A percentile compares a stretch with the other conserved stretches of the same genome.
Conservation (phyloP, 2,797 vertebrate species). For the Gallinago solitaria region DNA sequence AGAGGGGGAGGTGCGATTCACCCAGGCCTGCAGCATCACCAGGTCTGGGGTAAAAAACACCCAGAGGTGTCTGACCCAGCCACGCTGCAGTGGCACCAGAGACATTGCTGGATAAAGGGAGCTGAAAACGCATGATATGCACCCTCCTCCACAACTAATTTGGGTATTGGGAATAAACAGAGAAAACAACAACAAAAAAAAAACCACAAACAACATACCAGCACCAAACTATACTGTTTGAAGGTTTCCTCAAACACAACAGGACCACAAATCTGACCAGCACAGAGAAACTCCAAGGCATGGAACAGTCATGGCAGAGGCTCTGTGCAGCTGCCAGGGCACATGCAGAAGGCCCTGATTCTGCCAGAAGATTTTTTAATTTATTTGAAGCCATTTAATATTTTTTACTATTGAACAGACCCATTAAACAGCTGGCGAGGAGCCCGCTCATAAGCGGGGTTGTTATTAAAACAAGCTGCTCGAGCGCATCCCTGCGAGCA, state of each 20-base stretch:
- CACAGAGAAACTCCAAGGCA: background rate
- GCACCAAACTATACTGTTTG: background rate
- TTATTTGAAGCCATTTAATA: conserved; percentile 39
- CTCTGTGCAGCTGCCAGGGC: background rate
- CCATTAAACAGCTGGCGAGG: background rate
- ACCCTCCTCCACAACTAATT: background rate
- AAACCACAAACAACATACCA: too few relatives aligned
- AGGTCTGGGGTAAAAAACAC: accelerated
- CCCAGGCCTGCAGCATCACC: background rate
- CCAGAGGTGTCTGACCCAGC: background rate
- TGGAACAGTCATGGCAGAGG: background rate
- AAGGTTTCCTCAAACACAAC: background rate
- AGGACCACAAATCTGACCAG: background rate
- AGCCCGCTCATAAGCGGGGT: background rate
- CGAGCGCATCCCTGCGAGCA: background rate
- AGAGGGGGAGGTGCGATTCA: background rate
- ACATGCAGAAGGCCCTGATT: background rate
- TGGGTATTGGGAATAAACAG: background rate
- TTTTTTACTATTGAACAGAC: background rate
- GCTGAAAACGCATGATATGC: accelerated
- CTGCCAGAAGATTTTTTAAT: conserved; percentile 26
- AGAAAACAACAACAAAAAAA: background rate
- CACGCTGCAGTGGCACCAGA: accelerated
- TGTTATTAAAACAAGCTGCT: background rate
- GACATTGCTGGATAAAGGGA: background rate